Percentiles rank a stretch among this genome's conserved stretches.
These are phyloP conservation scores for Thalassaphorura encarpata DNA, from an alignment of 1,140 invertebrate genomes.

Conservation along the genomic window DNA sequence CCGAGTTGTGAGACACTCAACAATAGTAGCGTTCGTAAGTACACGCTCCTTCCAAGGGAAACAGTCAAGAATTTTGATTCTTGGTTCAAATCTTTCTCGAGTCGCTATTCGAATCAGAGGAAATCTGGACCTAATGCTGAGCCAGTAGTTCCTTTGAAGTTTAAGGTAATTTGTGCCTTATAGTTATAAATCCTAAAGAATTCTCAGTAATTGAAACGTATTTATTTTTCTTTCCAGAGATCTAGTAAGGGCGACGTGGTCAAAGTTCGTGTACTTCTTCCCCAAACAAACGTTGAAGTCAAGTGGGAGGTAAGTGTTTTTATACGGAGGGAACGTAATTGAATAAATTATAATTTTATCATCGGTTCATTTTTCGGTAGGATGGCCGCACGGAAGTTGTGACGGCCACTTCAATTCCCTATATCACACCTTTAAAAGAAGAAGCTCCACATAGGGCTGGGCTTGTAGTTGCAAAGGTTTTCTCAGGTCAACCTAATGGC, in stretches of 20 bases:
- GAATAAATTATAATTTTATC: background rate
- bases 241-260: constrained; percentile 7
- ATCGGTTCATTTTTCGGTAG: constrained; percentile 3
- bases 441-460: constrained; percentile 16
- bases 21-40: constrained; percentile 17
- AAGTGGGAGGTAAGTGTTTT: constrained; percentile 20
- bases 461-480: constrained; percentile 8
- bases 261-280: constrained; percentile 13
- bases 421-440: background rate
- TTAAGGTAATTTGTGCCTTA: background rate
- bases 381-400: constrained; percentile 10
- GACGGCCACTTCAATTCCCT: constrained; percentile 9
- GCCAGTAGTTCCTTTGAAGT: background rate
- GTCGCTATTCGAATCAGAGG: constrained; percentile 1
- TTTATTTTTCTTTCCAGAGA: constrained; percentile 2
- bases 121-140: background rate
- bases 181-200: background rate
- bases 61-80: background rate
- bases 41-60: constrained; percentile 10
- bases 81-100: constrained; percentile 6
- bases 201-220: background rate
- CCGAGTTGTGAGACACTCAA: constrained; percentile 25
- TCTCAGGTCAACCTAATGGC: background rate
- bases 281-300: constrained; percentile 14
- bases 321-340: too few species aligned